Base-by-base conservation (phyloP, 2,113 vertebrate species). In the Hydropotes inermis region DNA sequence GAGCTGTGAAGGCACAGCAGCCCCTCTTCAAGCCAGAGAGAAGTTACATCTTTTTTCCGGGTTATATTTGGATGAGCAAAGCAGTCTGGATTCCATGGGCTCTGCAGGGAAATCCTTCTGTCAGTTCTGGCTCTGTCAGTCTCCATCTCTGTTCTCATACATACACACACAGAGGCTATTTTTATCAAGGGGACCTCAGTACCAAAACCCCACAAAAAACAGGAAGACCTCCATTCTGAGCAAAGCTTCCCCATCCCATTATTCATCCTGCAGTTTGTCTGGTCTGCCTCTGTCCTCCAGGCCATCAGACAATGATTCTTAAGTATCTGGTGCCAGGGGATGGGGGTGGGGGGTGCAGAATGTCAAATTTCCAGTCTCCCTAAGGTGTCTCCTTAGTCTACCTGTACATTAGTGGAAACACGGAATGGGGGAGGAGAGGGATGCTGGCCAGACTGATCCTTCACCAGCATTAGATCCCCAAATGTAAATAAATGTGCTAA, bases 311-410 rank as follows among this genome's bases (percentile, higher is more conserved):
- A 60, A 28, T 9, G 21, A 76, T 19, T 55, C 79, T 57, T 23
- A 19, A 83, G 33, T 84, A 5, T 58, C 30, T 36, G 6, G 4
- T 11, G 13, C 2, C 0, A 0, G 67, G 64, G 16, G 16, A 4
- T 0, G 61, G 6, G 14, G 1, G 1, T 4, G 4, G 5, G 3
- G 17, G 4, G 14, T 0, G 30, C 7, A 3, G n/a, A 2, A 12
- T 23, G 13, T 36, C 43, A 88, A 70, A 30, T 79, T 14, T 70
- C 55, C 39, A 43, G 8, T 39, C 45, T 43, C 19, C 10, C 9
- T 15, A n/a, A 6, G 4, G 16, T 6, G 3, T 10, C 57, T 79
- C 52, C 58, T 76, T 76, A 45, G 74, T n/a, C 43, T 36, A 74
- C 36, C 21, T 83, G 16, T n/a, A 93, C 89, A 76, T 85, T n/a